A percentile compares a stretch with the other conserved stretches of the same genome.
phyloP scores from a whole-genome alignment of 92 coral and sea anemone genomes.

The Siderastrea siderea region DNA sequence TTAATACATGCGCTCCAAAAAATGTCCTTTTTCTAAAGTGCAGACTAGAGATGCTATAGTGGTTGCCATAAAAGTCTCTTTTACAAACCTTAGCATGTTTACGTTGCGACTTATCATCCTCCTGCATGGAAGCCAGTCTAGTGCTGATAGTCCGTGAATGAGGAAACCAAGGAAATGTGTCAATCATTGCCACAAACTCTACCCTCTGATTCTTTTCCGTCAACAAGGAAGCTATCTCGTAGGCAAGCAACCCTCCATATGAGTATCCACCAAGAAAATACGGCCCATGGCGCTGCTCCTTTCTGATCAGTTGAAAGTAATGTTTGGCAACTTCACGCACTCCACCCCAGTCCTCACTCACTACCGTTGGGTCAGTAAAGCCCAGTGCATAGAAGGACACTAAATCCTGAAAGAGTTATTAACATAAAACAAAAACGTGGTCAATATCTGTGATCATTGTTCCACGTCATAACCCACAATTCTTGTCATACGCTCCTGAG shows the following conservation, averaged over 20 bases:
- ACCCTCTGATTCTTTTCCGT: conserved; percentile 43
- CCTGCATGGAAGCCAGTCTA: conserved; percentile 31
- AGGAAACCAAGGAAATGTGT: conserved; percentile 42
- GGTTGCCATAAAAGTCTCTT: background rate
- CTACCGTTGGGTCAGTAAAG: conserved; percentile 69
- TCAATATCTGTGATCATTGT: too few species aligned
- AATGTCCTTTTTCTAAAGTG: background rate
- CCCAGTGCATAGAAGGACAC: conserved; percentile 79
- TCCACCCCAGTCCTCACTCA: conserved; percentile 65
- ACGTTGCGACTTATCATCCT: background rate
- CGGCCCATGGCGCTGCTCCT: conserved; percentile 76
- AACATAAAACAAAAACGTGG: background rate
- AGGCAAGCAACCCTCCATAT: conserved; percentile 77
- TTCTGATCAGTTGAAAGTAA: conserved; percentile 63
- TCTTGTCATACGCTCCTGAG: too few species aligned
- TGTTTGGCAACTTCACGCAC: conserved; percentile 75
- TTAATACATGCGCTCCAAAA: background rate
- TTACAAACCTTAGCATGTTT: conserved; percentile 42
- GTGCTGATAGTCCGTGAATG: conserved; percentile 17
- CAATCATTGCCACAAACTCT: conserved; percentile 53
- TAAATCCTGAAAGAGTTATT: conserved; percentile 21
- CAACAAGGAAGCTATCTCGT: conserved; percentile 47
- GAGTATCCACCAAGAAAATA: conserved; percentile 84
- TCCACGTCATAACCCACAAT: too few species aligned
- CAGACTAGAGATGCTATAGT: background rate